Conservation (phyloP, 2,888 invertebrate genomes). For the Drosophila mercatorum region DNA sequence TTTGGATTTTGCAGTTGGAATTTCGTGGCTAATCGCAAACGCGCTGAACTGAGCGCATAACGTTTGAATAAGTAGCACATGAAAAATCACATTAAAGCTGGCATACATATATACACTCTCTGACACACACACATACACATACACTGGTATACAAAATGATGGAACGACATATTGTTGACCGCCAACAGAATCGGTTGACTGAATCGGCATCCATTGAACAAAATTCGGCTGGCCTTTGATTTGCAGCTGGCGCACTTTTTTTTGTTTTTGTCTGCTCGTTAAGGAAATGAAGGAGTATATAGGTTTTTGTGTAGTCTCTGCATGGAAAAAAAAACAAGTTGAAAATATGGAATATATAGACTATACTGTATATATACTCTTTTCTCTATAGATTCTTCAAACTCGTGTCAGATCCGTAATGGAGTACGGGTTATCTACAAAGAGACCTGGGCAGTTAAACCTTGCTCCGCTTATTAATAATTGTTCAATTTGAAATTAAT, state of each 20-base stretch:
- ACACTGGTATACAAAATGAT: constrained; percentile 7
- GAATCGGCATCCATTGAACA: constrained; percentile 45
- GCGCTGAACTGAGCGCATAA: background rate
- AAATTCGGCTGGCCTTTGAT: constrained; percentile 45
- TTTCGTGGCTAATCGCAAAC: constrained; percentile 13
- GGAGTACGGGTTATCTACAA: no score
- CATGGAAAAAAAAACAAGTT: no score
- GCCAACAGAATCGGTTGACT: constrained; percentile 37
- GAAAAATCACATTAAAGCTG: constrained; percentile 23
- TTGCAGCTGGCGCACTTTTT: constrained; percentile 43
- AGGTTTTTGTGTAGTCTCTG: background rate
- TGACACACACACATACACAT: background rate
- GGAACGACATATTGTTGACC: constrained; percentile 47
- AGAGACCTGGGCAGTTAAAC: no score
- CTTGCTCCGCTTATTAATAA: no score
- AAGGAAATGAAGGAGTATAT: background rate
- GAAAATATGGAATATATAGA: no score
- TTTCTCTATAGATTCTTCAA: no score
- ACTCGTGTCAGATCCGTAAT: no score
- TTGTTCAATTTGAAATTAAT: background rate
- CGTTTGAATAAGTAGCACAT: constrained; percentile 9
- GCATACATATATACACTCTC: background rate
- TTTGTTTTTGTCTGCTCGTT: constrained; percentile 12
- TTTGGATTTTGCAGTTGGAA: constrained; percentile 5
- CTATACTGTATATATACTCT: no score